phyloP scores from a whole-genome alignment of 1,140 invertebrate species.

The Dryas iulia region DNA sequence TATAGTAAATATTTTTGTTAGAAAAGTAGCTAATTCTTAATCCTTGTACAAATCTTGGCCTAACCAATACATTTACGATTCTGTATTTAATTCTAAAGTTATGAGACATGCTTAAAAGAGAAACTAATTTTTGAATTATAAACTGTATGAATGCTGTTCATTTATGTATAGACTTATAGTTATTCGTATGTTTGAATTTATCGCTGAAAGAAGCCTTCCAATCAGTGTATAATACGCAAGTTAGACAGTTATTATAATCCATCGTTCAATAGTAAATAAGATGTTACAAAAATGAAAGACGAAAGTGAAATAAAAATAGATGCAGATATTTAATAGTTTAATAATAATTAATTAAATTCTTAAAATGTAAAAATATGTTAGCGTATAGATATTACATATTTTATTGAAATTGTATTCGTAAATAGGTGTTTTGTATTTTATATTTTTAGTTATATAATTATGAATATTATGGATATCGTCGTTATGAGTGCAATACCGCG shows the following conservation, averaged over 20 bases:
- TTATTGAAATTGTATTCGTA: neutral
- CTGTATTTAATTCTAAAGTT: neutral
- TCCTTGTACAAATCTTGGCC: slow-evolving; percentile 1
- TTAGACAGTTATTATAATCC: slow-evolving; percentile 23
- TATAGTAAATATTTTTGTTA: slow-evolving; percentile 5
- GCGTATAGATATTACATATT: neutral
- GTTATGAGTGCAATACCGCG: no score
- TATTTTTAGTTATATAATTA: no score
- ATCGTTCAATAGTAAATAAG: slow-evolving; percentile 26
- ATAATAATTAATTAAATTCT: slow-evolving; percentile 37
- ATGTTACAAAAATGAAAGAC: slow-evolving; percentile 64
- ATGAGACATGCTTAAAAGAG: neutral
- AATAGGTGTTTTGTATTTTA: neutral
- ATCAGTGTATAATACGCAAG: neutral
- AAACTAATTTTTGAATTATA: neutral
- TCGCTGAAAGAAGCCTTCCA: neutral
- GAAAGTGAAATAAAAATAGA: slow-evolving; percentile 68
- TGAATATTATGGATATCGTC: no score
- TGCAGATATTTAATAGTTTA: slow-evolving; percentile 21
- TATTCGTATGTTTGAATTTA: neutral
- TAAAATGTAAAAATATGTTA: slow-evolving; percentile 4
- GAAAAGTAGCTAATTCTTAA: neutral
- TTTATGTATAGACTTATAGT: no score
- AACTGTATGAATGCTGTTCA: neutral
- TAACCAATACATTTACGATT: neutral